Evolutionary conservation across 2,113 vertebrate species (phyloP).

Genomic region (Lophura nycthemera): DNA sequence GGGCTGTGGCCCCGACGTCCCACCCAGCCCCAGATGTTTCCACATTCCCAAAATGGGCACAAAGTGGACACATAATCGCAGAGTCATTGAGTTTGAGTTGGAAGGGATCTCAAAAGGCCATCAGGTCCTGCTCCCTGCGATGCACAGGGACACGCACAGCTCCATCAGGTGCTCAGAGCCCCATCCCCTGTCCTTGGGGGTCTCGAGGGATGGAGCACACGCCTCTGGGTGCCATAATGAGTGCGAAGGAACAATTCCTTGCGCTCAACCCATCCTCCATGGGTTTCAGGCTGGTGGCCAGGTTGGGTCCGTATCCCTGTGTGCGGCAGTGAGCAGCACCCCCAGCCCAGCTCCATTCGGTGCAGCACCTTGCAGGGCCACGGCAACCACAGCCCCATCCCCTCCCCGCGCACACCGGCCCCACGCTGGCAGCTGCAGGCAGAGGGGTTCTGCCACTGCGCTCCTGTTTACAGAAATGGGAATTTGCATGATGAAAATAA

Average conservation of each 20-base stretch:
- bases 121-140: too few species aligned
- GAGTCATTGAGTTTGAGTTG: too few species aligned
- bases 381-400: background rate
- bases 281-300: background rate
- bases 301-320: background rate
- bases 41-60: slow-evolving; percentile 44
- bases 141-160: too few species aligned
- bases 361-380: background rate
- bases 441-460: slow-evolving; percentile 5
- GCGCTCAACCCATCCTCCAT: background rate
- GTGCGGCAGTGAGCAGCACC: too few species aligned
- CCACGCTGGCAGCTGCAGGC: background rate
- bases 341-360: background rate
- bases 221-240: too few species aligned
- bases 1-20: background rate
- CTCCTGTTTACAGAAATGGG: slow-evolving; percentile 83
- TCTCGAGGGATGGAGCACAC: too few species aligned
- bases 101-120: too few species aligned
- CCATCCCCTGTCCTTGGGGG: too few species aligned
- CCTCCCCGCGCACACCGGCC: background rate
- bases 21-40: slow-evolving; percentile 14
- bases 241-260: too few species aligned
- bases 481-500: slow-evolving; percentile 89
- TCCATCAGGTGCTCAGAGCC: too few species aligned
- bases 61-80: slow-evolving; percentile 15